phyloP scores from a whole-genome alignment of 2,888 invertebrate species.

The Athrips mouffetella region DNA sequence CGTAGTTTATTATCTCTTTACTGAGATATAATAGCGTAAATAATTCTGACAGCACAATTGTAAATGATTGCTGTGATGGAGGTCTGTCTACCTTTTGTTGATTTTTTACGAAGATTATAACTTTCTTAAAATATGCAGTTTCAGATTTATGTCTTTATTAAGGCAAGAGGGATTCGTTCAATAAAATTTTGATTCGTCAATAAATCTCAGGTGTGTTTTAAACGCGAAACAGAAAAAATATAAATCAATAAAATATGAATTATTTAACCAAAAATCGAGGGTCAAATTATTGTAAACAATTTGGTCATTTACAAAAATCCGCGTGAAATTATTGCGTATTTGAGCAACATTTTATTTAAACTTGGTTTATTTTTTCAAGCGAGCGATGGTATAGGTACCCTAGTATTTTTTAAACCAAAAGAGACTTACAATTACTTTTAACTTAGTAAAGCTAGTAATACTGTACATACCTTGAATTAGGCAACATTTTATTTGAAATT shows the following conservation, averaged over 20 bases:
- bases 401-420: constrained; percentile 37
- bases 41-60: constrained; percentile 60
- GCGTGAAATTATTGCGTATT: too few relatives aligned
- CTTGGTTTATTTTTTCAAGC: neutral
- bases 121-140: constrained; percentile 2
- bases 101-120: neutral
- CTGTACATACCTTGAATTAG: constrained; percentile 71
- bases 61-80: constrained; percentile 44
- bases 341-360: too few relatives aligned
- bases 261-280: too few relatives aligned
- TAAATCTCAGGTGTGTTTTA: too few relatives aligned
- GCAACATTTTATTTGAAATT: constrained; percentile 33
- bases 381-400: neutral
- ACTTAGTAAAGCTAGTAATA: constrained; percentile 77
- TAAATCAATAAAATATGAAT: too few relatives aligned
- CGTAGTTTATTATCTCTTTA: neutral
- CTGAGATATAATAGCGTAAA: constrained; percentile 38
- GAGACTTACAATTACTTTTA: constrained; percentile 36
- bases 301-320: too few relatives aligned
- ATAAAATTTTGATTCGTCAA: neutral
- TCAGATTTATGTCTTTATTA: neutral
- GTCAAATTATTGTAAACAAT: too few relatives aligned
- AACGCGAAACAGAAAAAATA: too few relatives aligned
- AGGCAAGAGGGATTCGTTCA: neutral
- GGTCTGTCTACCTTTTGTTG: constrained; percentile 11